Conservation (phyloP, 2,888 invertebrate species). For the Hyppa rectilinea region DNA sequence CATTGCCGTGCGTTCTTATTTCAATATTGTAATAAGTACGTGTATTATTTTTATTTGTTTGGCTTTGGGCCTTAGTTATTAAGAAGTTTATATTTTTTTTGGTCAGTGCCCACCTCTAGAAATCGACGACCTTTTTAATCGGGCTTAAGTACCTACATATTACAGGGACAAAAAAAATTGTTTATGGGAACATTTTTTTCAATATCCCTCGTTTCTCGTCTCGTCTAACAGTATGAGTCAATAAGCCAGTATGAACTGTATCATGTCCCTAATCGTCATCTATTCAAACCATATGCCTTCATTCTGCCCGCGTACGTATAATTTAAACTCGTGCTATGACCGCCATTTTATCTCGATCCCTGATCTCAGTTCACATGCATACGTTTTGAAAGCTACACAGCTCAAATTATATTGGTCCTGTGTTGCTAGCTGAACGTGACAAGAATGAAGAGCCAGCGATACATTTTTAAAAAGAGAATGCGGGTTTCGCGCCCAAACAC, state of each 20-base stretch:
- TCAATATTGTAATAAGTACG: conserved; percentile 39
- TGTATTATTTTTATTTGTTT: conserved; percentile 50
- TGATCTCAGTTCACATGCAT: conserved; percentile 29
- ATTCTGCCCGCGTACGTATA: conserved; percentile 70
- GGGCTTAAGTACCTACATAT: too few relatives aligned
- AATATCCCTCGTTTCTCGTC: not conserved
- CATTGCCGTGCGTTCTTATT: conserved; percentile 27
- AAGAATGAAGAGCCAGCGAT: conserved; percentile 74
- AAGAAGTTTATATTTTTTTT: not conserved
- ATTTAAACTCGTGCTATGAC: conserved; percentile 67
- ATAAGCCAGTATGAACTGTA: conserved; percentile 47
- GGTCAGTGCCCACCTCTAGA: not conserved
- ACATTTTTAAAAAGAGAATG: conserved; percentile 80
- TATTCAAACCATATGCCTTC: conserved; percentile 58
- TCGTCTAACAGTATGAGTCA: conserved; percentile 31
- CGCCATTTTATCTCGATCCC: conserved; percentile 57
- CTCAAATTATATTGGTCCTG: conserved; percentile 66
- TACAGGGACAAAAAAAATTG: not conserved
- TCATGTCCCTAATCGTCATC: conserved; percentile 57
- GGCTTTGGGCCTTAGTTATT: conserved; percentile 7
- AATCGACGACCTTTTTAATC: not conserved
- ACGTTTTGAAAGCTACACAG: conserved; percentile 65
- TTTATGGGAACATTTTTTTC: not conserved
- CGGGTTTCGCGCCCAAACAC: conserved; percentile 82
- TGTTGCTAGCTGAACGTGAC: conserved; percentile 78